Percentiles rank a stretch among this genome's conserved stretches.
phyloP scores from a whole-genome alignment of 2,888 invertebrate species.

The Limnephilus rhombicus region DNA sequence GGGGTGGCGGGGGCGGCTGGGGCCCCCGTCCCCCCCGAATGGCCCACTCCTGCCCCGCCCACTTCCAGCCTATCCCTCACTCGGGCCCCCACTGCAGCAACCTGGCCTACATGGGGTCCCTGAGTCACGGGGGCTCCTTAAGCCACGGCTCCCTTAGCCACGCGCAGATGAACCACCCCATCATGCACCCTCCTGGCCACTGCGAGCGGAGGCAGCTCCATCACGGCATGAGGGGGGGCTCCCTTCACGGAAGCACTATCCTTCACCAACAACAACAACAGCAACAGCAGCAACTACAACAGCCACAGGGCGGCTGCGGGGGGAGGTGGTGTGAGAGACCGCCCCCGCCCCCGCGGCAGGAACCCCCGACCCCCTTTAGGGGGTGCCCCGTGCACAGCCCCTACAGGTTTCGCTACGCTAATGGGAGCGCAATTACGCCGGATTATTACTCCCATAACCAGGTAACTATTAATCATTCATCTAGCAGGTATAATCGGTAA shows the following conservation, averaged over 20 bases:
- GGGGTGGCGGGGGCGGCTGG: conserved; percentile 60
- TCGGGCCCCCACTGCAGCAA: conserved; percentile 63
- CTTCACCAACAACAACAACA: conserved; percentile 58
- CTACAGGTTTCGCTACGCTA: conserved; percentile 77
- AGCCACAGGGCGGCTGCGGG: conserved; percentile 48
- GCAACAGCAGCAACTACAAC: conserved; percentile 27
- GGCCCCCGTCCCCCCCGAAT: conserved; percentile 59
- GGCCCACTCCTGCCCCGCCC: conserved; percentile 63
- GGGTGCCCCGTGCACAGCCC: conserved; percentile 81
- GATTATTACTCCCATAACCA: conserved; percentile 65
- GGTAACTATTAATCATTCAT: conserved; percentile 49
- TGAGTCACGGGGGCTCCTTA: conserved; percentile 63
- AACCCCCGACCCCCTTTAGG: conserved; percentile 62
- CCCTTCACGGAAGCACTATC: conserved; percentile 65
- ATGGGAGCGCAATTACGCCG: conserved; percentile 59
- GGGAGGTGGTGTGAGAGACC: conserved; percentile 62
- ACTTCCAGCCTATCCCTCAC: conserved; percentile 58
- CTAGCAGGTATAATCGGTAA: not conserved
- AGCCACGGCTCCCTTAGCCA: conserved; percentile 62
- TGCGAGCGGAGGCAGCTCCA: conserved; percentile 60
- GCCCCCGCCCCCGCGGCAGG: conserved; percentile 58
- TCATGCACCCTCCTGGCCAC: conserved; percentile 47
- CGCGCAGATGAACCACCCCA: conserved; percentile 53
- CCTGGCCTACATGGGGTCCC: conserved; percentile 63
- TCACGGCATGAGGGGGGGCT: conserved; percentile 62